phyloP scores from a whole-genome alignment of 2,113 vertebrate genomes.

The Pan troglodytes region DNA sequence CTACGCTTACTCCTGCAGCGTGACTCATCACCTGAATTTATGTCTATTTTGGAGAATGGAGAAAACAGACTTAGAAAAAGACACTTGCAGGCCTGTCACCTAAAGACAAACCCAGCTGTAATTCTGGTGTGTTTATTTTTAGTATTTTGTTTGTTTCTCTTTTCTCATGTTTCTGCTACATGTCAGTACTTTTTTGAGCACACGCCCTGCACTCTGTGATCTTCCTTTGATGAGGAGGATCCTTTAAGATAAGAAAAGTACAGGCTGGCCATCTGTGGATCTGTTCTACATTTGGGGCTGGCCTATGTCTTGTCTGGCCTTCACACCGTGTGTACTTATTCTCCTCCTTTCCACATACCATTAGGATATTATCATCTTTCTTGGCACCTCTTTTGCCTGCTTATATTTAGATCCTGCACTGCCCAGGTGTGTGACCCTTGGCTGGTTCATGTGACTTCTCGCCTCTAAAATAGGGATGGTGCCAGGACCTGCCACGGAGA shows the following conservation, averaged over 20 bases:
- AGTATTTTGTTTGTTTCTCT: neutral
- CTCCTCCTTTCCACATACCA: neutral
- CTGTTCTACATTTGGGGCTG: too few species aligned
- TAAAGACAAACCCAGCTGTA: neutral
- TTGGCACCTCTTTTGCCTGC: neutral
- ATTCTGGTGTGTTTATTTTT: neutral
- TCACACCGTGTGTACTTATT: too few species aligned
- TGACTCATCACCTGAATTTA: too few species aligned
- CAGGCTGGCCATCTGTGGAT: too few species aligned
- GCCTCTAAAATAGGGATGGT: neutral
- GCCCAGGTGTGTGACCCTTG: neutral
- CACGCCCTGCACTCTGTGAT: rapidly evolving
- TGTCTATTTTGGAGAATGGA: neutral
- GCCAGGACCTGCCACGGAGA: neutral
- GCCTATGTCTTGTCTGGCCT: rapidly evolving
- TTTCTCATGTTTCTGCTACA: neutral
- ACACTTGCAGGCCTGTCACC: neutral
- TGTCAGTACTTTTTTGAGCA: rapidly evolving
- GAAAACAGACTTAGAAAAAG: neutral
- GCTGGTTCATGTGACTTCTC: neutral
- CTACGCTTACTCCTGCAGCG: neutral
- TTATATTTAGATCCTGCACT: rapidly evolving
- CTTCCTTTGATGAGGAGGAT: too few species aligned
- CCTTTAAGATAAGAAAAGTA: neutral
- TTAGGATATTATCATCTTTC: neutral